phyloP scores from a whole-genome alignment of 2,113 vertebrate species.

The Brienomyrus brachyistius region DNA sequence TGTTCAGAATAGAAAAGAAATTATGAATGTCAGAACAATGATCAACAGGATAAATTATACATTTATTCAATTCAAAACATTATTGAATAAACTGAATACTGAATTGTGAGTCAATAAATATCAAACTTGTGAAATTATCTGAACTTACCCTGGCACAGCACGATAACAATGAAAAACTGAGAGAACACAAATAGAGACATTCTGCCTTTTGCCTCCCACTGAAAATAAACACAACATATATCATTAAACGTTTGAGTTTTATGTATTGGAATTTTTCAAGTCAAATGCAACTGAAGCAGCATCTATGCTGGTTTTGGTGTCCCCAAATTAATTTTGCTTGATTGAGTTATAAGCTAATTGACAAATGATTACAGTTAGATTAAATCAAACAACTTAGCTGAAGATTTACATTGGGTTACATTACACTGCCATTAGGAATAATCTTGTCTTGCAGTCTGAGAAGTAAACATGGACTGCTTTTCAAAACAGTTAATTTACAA shows the following conservation, averaged over 20 bases:
- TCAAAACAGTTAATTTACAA: not conserved
- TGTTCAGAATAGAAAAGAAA: not conserved
- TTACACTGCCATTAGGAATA: not conserved
- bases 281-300: not conserved
- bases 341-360: not conserved
- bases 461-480: not conserved
- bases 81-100: not conserved
- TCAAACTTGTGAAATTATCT: not conserved
- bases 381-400: not conserved
- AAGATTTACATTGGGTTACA: not conserved
- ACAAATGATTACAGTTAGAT: not conserved
- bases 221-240: not conserved
- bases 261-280: not conserved
- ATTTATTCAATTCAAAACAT: not conserved
- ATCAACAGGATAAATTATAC: not conserved
- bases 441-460: not conserved
- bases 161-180: not conserved
- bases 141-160: constrained; percentile 9
- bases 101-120: not conserved
- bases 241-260: not conserved
- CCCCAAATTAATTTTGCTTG: not conserved
- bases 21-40: not conserved
- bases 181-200: not conserved
- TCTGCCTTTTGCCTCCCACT: not conserved
- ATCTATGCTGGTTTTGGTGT: not conserved